Evolutionary conservation across 2,888 invertebrate genomes (phyloP).

Genomic region (Euphydryas editha): DNA sequence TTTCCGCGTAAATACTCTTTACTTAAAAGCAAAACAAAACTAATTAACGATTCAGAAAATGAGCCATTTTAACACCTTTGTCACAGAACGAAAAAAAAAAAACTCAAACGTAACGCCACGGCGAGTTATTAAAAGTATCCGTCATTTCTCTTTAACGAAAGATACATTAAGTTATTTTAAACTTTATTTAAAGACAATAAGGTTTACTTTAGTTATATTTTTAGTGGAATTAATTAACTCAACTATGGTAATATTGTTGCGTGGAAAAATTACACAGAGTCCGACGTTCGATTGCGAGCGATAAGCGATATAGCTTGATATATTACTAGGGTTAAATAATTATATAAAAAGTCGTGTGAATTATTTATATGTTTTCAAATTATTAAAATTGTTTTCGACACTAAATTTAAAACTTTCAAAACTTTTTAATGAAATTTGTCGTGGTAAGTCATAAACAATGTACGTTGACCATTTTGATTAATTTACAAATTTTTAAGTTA

Average conservation of each 20-base stretch:
- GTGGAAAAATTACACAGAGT: neutral
- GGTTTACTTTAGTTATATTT: neutral
- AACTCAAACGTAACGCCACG: constrained; percentile 1
- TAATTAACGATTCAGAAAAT: constrained; percentile 5
- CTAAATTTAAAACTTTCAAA: neutral
- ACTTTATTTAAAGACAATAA: neutral
- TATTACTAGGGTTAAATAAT: neutral
- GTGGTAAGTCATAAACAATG: too few species aligned
- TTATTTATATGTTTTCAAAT: neutral
- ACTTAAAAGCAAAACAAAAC: neutral
- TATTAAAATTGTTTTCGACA: neutral
- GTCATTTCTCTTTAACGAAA: neutral
- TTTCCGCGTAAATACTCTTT: neutral
- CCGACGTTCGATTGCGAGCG: constrained; percentile 14
- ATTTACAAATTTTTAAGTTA: too few species aligned
- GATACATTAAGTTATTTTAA: neutral
- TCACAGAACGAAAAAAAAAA: constrained; percentile 21
- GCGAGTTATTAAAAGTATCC: constrained; percentile 8
- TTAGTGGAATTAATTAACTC: constrained; percentile 1
- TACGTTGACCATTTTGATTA: too few species aligned
- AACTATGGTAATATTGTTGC: neutral
- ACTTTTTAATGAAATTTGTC: neutral
- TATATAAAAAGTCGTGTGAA: neutral
- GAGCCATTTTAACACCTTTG: constrained; percentile 30
- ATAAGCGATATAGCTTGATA: constrained; percentile 18